Conservation (phyloP, 2,113 vertebrate genomes). For the Henicopernis longicauda region DNA sequence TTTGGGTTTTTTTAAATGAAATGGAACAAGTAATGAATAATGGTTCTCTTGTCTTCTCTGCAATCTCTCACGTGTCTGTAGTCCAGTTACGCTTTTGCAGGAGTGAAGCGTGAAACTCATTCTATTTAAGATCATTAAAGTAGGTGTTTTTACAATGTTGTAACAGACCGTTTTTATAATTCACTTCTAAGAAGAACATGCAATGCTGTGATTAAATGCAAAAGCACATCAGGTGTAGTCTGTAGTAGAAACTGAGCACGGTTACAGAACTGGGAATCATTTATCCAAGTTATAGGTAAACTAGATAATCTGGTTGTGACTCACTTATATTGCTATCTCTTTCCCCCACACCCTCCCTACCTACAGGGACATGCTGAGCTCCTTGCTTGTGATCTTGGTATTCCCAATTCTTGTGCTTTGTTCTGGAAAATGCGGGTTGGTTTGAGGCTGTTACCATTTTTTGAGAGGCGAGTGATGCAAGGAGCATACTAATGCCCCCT, state of each 20-base stretch:
- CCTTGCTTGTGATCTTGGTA: neutral
- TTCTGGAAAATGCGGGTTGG: neutral
- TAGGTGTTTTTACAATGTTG: neutral
- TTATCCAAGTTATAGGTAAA: neutral
- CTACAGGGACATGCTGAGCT: neutral
- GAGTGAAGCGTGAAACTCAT: neutral
- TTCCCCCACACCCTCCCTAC: neutral
- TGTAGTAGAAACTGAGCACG: neutral
- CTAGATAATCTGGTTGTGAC: neutral
- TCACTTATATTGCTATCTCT: neutral
- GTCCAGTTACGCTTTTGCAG: neutral
- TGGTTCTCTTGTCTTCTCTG: neutral
- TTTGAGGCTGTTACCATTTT: neutral
- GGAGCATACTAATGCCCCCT: neutral
- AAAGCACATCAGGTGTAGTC: neutral
- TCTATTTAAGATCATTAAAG: neutral
- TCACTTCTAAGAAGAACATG: neutral
- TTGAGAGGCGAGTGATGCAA: neutral
- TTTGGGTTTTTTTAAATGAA: neutral
- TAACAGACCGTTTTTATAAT: neutral
- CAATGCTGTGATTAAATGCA: neutral
- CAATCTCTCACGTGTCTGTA: fast-evolving
- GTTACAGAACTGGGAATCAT: neutral
- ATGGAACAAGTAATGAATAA: neutral
- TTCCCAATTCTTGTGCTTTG: neutral